Evolutionary conservation across 2,113 vertebrate species (phyloP).

Genomic region (Periophthalmus modestus): DNA sequence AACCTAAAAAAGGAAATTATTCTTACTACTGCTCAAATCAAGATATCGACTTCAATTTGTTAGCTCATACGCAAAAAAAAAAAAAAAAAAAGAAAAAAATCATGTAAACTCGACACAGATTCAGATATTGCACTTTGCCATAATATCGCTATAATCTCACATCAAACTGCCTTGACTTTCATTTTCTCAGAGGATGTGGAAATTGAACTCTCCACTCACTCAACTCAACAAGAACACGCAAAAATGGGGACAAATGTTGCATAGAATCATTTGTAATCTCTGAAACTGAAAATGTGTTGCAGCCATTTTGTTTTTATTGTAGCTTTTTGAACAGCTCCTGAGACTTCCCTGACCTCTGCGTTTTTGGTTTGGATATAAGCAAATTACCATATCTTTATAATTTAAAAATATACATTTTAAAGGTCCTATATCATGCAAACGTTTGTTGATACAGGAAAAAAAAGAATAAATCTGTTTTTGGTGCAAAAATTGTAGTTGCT

Average conservation of each 20-base stretch:
- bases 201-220: constrained; percentile 21
- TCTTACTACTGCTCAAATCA: too few relatives aligned
- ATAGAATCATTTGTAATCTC: constrained; percentile 74
- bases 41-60: too few relatives aligned
- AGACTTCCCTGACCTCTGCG: constrained; percentile 57
- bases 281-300: constrained; percentile 63
- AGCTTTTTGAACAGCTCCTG: constrained; percentile 60
- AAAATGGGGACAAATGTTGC: constrained; percentile 65
- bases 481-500: too few relatives aligned
- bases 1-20: too few relatives aligned
- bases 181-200: not conserved
- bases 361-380: constrained; percentile 65
- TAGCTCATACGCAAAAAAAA: too few relatives aligned
- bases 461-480: too few relatives aligned
- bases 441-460: not conserved
- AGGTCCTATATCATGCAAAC: not conserved
- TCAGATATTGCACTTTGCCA: not conserved
- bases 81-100: too few relatives aligned
- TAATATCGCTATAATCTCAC: not conserved
- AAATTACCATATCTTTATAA: constrained; percentile 59
- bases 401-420: constrained; percentile 1
- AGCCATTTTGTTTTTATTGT: constrained; percentile 48
- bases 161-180: not conserved
- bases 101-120: not conserved
- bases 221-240: constrained; percentile 16